A percentile compares a stretch with the other conserved stretches of the same genome.
phyloP scores from a whole-genome alignment of 2,113 vertebrate species.

The Hippocampus comes region DNA sequence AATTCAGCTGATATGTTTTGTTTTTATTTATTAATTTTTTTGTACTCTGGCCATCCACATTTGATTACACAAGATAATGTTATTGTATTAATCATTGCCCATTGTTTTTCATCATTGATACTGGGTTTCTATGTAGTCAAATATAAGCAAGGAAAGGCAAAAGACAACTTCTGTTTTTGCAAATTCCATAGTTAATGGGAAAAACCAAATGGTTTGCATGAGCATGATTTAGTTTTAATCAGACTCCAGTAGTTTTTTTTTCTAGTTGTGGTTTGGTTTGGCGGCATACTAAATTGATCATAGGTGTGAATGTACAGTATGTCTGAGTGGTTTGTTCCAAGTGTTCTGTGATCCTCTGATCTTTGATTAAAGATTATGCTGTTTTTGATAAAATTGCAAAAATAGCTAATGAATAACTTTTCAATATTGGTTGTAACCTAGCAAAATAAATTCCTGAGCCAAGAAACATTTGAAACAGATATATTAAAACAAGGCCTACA shows the following conservation, averaged over 20 bases:
- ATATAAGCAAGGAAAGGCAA: neutral
- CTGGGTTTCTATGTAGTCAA: neutral
- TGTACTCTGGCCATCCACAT: slow-evolving; percentile 28
- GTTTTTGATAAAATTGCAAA: too few relatives aligned
- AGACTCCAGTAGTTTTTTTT: too few relatives aligned
- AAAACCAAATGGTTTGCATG: neutral
- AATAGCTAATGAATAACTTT: too few relatives aligned
- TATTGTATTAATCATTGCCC: neutral
- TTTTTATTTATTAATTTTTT: slow-evolving; percentile 44
- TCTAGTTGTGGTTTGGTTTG: neutral
- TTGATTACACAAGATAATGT: slow-evolving; percentile 2
- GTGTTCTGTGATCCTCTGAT: neutral
- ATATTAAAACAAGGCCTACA: too few relatives aligned
- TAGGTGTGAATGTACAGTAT: neutral
- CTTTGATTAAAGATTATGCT: too few relatives aligned
- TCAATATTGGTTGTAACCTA: too few relatives aligned
- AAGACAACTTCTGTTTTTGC: neutral
- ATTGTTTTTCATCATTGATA: neutral
- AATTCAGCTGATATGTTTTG: slow-evolving; percentile 49
- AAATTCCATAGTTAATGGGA: neutral
- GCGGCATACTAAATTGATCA: neutral
- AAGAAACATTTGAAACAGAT: too few relatives aligned
- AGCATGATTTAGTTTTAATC: too few relatives aligned
- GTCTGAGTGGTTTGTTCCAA: neutral
- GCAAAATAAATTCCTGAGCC: too few relatives aligned